A percentile compares a stretch with the other conserved stretches of the same genome.
Conservation (phyloP, 2,888 invertebrate species). For the Philonicus albiceps region DNA sequence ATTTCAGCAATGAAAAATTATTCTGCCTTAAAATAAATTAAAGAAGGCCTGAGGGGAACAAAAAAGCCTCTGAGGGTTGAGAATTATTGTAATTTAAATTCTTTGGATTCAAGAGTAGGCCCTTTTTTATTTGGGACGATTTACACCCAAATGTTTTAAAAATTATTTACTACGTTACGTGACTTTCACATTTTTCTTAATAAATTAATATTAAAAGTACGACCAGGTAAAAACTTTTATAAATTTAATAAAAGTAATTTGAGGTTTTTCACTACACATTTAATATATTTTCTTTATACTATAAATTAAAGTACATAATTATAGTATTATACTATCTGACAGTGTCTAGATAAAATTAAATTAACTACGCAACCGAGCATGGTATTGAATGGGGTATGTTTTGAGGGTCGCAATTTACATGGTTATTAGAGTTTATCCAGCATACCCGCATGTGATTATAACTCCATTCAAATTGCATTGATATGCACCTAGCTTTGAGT, state of each 20-base stretch:
- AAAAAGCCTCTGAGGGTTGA: background rate
- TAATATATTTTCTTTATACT: background rate
- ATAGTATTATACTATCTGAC: background rate
- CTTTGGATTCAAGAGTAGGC: background rate
- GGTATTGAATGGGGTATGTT: background rate
- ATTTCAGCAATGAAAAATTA: background rate
- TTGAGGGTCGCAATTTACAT: background rate
- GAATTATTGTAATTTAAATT: background rate
- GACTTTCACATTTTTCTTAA: background rate
- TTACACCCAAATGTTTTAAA: background rate
- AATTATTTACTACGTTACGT: background rate
- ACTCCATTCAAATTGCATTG: constrained; percentile 21
- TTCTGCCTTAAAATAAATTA: background rate
- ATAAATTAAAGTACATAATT: background rate
- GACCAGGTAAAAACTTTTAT: background rate
- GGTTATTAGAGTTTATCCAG: background rate
- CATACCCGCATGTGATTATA: background rate
- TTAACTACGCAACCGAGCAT: background rate
- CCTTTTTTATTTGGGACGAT: background rate
- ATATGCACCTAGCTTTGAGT: constrained; percentile 25
- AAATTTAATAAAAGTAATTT: too few relatives aligned
- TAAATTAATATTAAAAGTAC: background rate
- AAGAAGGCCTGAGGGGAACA: background rate
- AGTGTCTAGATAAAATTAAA: background rate
- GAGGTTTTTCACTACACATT: too few relatives aligned